Conservation (phyloP, 2,888 invertebrate genomes). For the Tenodera sinensis region DNA sequence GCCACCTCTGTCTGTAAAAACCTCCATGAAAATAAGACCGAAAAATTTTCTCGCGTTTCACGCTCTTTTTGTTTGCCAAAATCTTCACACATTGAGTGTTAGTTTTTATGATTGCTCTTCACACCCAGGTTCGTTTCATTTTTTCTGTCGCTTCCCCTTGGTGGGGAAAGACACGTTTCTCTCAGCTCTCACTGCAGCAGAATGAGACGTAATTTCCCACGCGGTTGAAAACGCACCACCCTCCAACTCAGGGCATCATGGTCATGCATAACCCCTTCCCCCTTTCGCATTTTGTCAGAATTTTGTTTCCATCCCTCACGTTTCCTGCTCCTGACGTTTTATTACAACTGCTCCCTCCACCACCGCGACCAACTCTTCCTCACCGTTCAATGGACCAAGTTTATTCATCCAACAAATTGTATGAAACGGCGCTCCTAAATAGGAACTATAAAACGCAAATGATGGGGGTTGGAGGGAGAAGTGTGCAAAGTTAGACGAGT, state of each 20-base stretch:
- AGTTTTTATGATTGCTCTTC: neutral
- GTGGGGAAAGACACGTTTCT: neutral
- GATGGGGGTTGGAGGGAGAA: neutral
- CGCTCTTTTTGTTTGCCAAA: neutral
- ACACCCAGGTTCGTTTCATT: neutral
- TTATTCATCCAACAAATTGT: neutral
- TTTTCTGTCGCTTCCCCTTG: neutral
- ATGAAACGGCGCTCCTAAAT: neutral
- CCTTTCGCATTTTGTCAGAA: neutral
- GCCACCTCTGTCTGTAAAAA: too few species aligned
- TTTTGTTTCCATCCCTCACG: neutral
- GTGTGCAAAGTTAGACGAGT: neutral
- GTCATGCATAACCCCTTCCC: neutral
- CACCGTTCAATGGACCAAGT: neutral
- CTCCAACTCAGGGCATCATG: neutral
- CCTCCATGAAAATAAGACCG: too few species aligned
- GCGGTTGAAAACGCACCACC: neutral
- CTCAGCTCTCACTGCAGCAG: neutral
- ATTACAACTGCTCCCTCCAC: neutral
- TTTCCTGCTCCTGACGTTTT: neutral
- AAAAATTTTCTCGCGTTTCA: too few species aligned
- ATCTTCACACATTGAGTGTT: neutral
- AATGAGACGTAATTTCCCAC: neutral
- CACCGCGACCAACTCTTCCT: neutral
- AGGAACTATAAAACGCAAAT: neutral